Conservation (phyloP, 2,888 invertebrate species). For the Sycophila texana region DNA sequence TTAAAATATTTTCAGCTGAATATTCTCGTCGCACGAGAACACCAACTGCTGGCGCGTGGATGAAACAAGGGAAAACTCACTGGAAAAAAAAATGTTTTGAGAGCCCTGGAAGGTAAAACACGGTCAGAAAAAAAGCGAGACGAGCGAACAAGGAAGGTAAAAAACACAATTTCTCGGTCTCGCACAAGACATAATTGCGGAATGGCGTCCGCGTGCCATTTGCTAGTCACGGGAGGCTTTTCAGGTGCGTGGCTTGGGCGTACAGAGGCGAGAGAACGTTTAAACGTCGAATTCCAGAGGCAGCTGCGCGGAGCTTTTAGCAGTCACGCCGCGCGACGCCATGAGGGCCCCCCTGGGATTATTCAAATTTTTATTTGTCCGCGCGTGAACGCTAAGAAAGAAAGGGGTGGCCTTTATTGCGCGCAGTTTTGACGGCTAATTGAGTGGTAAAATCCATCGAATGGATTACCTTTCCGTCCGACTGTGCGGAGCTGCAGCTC, state of each 20-base stretch:
- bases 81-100: neutral
- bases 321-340: neutral
- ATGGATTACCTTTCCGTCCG: constrained; percentile 5
- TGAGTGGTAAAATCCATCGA: constrained; percentile 22
- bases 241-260: neutral
- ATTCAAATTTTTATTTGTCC: constrained; percentile 67
- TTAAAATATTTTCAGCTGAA: constrained; percentile 39
- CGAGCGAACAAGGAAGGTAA: neutral
- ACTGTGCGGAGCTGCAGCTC: neutral
- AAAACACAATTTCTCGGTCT: neutral
- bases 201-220: constrained; percentile 30
- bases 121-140: neutral
- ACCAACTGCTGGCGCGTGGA: too few species aligned
- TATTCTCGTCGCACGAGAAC: constrained; percentile 22
- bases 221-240: constrained; percentile 33
- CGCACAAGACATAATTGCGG: constrained; percentile 38
- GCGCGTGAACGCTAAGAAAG: neutral
- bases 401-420: neutral
- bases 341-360: constrained; percentile 56
- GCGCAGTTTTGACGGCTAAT: constrained; percentile 14
- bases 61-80: too few species aligned
- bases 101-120: neutral
- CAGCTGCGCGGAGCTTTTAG: constrained; percentile 56
- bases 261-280: constrained; percentile 33
- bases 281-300: constrained; percentile 65